Conservation (phyloP, 1,140 invertebrate species). For the Leptoteleia sp. region DNA sequence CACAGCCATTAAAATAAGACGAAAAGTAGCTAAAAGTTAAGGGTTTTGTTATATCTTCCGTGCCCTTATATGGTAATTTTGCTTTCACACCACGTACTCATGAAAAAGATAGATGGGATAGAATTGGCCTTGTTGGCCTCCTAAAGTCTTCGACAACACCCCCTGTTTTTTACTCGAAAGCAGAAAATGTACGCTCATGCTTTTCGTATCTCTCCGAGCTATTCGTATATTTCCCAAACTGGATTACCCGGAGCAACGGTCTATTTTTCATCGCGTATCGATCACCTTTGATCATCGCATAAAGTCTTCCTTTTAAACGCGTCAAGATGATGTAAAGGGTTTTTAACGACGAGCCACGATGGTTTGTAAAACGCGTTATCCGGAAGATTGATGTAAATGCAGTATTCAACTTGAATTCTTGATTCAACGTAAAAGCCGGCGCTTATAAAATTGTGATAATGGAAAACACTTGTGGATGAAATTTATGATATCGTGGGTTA, state of each 20-base stretch:
- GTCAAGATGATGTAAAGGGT: slow-evolving; percentile 64
- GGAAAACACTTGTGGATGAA: slow-evolving; percentile 63
- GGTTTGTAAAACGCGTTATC: slow-evolving; percentile 61
- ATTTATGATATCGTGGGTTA: slow-evolving; percentile 48
- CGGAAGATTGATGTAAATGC: slow-evolving; percentile 62
- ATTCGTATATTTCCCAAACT: slow-evolving; percentile 59
- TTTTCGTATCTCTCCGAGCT: slow-evolving; percentile 36
- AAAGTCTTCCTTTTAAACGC: slow-evolving; percentile 56
- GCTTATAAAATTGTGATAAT: slow-evolving; percentile 64
- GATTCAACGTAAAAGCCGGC: slow-evolving; percentile 57
- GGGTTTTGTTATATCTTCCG: slow-evolving; percentile 23
- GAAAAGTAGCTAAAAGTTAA: slow-evolving; percentile 32
- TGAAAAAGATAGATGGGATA: slow-evolving; percentile 56
- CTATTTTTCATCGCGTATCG: slow-evolving; percentile 61
- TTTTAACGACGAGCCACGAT: slow-evolving; percentile 55
- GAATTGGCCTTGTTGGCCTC: slow-evolving; percentile 69
- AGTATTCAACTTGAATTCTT: slow-evolving; percentile 57
- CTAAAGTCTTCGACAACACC: slow-evolving; percentile 64
- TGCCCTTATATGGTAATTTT: slow-evolving; percentile 26
- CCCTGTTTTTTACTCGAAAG: slow-evolving; percentile 53
- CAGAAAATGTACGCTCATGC: slow-evolving; percentile 65
- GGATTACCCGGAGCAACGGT: slow-evolving; percentile 40
- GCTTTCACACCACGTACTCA: slow-evolving; percentile 43
- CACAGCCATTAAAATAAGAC: slow-evolving; percentile 10
- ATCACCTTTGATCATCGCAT: slow-evolving; percentile 58